Percentiles rank a stretch among this genome's conserved stretches.
These are phyloP conservation scores for Epizoanthus rinbou DNA, from an alignment of 92 coral and sea anemone genomes.

Conservation along the genomic window DNA sequence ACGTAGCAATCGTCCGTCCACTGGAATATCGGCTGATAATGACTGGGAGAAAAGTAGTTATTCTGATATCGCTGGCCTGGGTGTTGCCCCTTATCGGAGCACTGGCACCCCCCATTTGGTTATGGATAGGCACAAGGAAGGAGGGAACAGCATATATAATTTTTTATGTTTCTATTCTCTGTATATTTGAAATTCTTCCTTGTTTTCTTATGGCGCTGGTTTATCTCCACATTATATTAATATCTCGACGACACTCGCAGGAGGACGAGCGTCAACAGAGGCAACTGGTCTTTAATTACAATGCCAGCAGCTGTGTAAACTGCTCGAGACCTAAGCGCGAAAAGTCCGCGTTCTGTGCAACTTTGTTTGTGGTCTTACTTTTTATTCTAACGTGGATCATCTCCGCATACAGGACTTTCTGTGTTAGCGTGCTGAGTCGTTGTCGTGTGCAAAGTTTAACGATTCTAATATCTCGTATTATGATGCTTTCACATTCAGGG, in stretches of 20 bases:
- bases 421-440: background rate
- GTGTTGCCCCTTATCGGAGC: background rate
- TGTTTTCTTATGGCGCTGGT: slow-evolving; percentile 3
- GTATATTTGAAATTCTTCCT: slow-evolving; percentile 5
- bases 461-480: background rate
- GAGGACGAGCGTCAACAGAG: background rate
- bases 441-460: background rate
- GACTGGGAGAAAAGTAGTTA: slow-evolving; percentile 4
- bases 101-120: background rate
- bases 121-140: background rate
- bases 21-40: background rate
- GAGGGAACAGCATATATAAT: background rate
- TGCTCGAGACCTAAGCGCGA: background rate
- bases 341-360: slow-evolving; percentile 2
- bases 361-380: background rate
- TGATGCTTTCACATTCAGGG: slow-evolving; percentile 5
- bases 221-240: background rate
- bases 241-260: background rate
- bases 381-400: background rate
- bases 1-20: background rate
- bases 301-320: slow-evolving; percentile 1
- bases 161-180: background rate
- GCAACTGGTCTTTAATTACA: slow-evolving; percentile 10
- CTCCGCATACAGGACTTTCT: slow-evolving; percentile 3
- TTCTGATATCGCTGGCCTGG: slow-evolving; percentile 10